A percentile compares a stretch with the other conserved stretches of the same genome.
These are phyloP conservation scores for Zaprionus nigranus DNA, from an alignment of 1,140 invertebrate genomes.

Conservation along the genomic window DNA sequence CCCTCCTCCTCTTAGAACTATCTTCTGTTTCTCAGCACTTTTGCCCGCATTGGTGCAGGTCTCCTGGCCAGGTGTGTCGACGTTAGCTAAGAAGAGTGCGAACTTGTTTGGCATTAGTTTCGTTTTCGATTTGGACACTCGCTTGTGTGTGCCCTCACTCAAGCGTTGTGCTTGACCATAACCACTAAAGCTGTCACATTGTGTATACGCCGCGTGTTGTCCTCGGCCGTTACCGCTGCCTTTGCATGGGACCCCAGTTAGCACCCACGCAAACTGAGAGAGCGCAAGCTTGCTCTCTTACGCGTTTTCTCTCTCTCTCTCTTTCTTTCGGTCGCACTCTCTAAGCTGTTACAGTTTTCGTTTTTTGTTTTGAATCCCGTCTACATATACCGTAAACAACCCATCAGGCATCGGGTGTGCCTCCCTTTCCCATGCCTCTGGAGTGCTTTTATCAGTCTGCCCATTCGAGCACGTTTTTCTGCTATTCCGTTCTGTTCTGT, in stretches of 20 bases:
- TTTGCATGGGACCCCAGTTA: constrained; percentile 19
- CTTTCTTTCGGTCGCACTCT: constrained; percentile 28
- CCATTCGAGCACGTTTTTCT: constrained; percentile 60
- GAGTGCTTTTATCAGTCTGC: constrained; percentile 16
- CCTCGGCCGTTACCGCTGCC: constrained; percentile 54
- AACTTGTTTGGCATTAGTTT: constrained; percentile 68
- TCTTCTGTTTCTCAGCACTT: constrained; percentile 39
- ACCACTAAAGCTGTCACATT: constrained; percentile 81
- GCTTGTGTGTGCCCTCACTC: constrained; percentile 69
- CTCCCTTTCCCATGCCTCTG: background rate
- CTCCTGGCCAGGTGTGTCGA: constrained; percentile 15
- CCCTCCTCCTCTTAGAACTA: constrained; percentile 24
- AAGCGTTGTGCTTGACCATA: constrained; percentile 80
- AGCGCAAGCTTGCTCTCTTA: constrained; percentile 28
- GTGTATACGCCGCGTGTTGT: constrained; percentile 79
- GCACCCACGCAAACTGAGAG: constrained; percentile 48
- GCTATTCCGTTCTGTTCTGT: constrained; percentile 17
- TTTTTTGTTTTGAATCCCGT: constrained; percentile 75
- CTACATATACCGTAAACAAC: constrained; percentile 45
- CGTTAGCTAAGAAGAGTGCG: constrained; percentile 5
- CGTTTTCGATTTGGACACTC: constrained; percentile 42
- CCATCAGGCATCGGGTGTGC: background rate
- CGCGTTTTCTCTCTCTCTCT: constrained; percentile 7
- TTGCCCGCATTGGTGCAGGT: constrained; percentile 8
- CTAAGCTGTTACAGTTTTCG: constrained; percentile 61